phyloP scores from a whole-genome alignment of 2,113 vertebrate species.

The Trinectes maculatus region DNA sequence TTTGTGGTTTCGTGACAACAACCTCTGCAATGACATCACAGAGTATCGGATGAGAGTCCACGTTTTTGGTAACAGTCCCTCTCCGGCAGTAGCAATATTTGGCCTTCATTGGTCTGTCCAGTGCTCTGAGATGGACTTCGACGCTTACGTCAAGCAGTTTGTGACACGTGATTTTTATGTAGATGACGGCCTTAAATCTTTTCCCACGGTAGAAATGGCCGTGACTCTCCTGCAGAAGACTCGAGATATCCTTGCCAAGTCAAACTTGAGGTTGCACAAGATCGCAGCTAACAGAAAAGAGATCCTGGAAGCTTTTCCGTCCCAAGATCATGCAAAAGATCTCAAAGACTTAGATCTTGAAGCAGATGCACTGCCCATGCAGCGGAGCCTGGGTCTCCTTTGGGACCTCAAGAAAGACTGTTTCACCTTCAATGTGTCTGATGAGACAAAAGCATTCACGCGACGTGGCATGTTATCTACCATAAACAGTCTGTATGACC shows the following conservation, averaged over 20 bases:
- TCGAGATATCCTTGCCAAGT: no score
- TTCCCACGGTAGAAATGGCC: background rate
- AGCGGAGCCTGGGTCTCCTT: background rate
- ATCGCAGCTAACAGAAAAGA: background rate
- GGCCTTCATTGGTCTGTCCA: no score
- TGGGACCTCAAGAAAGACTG: background rate
- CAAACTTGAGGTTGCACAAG: conserved; percentile 1
- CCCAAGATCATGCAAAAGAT: background rate
- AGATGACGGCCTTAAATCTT: background rate
- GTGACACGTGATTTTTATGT: background rate
- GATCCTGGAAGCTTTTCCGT: background rate
- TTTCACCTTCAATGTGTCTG: background rate
- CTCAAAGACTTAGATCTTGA: background rate
- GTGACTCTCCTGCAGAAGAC: background rate
- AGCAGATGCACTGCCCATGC: background rate
- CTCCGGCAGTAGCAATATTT: background rate
- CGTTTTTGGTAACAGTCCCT: background rate
- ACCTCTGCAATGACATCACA: background rate
- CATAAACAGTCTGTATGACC: background rate
- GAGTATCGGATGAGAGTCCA: background rate
- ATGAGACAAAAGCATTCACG: background rate
- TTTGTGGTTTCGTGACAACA: background rate
- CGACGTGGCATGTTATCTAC: background rate
- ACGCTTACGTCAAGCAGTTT: background rate
- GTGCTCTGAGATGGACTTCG: no score